Evolutionary conservation across 2,888 invertebrate genomes (phyloP), one percentile per base, ranked within the genome.

Genomic region (Rhopalosiphum nymphaeae): DNA sequence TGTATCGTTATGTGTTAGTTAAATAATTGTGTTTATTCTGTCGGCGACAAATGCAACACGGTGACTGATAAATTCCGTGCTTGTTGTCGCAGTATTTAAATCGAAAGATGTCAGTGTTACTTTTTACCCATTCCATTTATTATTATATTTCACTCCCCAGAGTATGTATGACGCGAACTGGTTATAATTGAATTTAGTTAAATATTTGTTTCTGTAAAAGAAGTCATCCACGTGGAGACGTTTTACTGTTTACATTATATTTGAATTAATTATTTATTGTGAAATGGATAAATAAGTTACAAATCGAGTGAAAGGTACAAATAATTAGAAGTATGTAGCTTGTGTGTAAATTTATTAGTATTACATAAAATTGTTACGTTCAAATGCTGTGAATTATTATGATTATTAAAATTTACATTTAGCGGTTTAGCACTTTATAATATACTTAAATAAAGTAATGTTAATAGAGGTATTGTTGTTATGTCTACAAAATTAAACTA

Each of bases 251-350:
- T 21, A 78, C 36, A 78, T 16, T 78, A 36, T 36, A 21, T 78
- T 78, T 36, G 78, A 78, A 78, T 78, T 78, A 36, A 78, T 78
- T 36, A 78, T 78, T 78, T 78, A 78, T 78, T 78, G 78, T 36
- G 78, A 78, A 78, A 78, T 21, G 36, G 78, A 78, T 36, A 36
- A 36, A 78, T 78, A 78, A 78, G 21, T 78, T 78, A 78, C 21
- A 36, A 78, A 78, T 78, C 78, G 21, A 9, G 78, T 78, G 78
- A 78, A 78, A 78, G 78, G 36, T 36, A 78, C 36, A 78, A 36
- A 78, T 78, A 78, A 36, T 36, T 78, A 67, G n/a, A 67, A 78
- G 36, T 36, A 78, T 78, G 21, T 78, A 78, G 21, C 21, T 78
- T 78, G 21, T 78, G n/a, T 67, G 78, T 78, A 78, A 36, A 36